phyloP scores from a whole-genome alignment of 2,888 invertebrate species.

The Pyrrhia umbra region DNA sequence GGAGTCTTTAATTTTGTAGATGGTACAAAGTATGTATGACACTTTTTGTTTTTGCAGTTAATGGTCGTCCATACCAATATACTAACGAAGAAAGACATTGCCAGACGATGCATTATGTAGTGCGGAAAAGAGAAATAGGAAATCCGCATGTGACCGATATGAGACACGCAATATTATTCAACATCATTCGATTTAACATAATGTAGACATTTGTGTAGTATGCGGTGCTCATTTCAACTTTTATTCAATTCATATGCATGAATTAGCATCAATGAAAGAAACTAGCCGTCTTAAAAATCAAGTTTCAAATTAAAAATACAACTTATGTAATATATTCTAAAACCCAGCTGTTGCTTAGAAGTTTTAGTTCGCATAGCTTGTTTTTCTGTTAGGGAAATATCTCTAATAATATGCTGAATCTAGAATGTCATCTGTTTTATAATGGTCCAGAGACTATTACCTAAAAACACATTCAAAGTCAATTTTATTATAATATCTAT shows the following conservation, averaged over 20 bases:
- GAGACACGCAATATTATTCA: constrained; percentile 13
- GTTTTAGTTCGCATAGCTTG: neutral
- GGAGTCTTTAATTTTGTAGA: neutral
- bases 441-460: too few species aligned
- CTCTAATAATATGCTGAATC: neutral
- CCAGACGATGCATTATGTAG: constrained; percentile 9
- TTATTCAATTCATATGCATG: neutral
- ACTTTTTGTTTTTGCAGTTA: neutral
- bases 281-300: neutral
- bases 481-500: too few species aligned
- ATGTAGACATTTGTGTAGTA: neutral
- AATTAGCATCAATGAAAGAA: neutral
- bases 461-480: too few species aligned
- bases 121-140: constrained; percentile 29
- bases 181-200: constrained; percentile 2
- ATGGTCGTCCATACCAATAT: neutral
- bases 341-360: neutral
- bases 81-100: neutral
- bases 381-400: neutral
- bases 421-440: too few species aligned
- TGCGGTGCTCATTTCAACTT: neutral
- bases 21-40: neutral
- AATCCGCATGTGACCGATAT: constrained; percentile 14
- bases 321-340: neutral
- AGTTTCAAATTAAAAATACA: neutral